Percentiles rank a stretch among this genome's conserved stretches.
Conservation (phyloP, 2,113 vertebrate genomes). For the Lucifuga dentata region DNA sequence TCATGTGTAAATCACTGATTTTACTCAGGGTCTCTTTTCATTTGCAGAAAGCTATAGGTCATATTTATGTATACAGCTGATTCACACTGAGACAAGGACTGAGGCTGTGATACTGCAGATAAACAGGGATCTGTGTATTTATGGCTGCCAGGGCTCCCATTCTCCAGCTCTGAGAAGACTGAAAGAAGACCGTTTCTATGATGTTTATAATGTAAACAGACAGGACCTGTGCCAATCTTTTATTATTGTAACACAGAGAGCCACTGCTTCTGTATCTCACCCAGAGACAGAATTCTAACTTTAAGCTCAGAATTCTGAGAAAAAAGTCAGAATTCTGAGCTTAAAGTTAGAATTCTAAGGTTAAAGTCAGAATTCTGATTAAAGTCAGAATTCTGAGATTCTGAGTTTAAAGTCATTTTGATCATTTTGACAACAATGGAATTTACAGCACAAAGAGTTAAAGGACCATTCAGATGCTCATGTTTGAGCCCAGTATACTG, state of each 20-base stretch:
- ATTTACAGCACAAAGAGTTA: too few species aligned
- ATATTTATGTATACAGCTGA: constrained; percentile 54
- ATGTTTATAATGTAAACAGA: constrained; percentile 58
- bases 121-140: not conserved
- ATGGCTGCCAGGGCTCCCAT: constrained; percentile 1
- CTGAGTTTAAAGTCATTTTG: too few species aligned
- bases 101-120: constrained; percentile 25
- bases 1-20: not conserved
- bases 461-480: too few species aligned
- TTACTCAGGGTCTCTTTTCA: not conserved
- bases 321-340: too few species aligned
- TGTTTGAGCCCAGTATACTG: too few species aligned
- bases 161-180: constrained; percentile 42
- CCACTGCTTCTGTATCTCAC: not conserved
- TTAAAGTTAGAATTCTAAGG: too few species aligned
- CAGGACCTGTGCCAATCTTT: constrained; percentile 31
- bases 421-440: constrained; percentile 3
- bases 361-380: too few species aligned
- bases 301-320: too few species aligned
- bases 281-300: too few species aligned
- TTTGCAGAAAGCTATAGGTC: constrained; percentile 24
- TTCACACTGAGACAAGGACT: constrained; percentile 23
- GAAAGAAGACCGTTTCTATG: constrained; percentile 28
- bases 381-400: too few species aligned
- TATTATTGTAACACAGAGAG: constrained; percentile 14